Percentiles rank a stretch among this genome's conserved stretches.
phyloP scores from a whole-genome alignment of 1,140 invertebrate genomes.

The Theocolax elegans region DNA sequence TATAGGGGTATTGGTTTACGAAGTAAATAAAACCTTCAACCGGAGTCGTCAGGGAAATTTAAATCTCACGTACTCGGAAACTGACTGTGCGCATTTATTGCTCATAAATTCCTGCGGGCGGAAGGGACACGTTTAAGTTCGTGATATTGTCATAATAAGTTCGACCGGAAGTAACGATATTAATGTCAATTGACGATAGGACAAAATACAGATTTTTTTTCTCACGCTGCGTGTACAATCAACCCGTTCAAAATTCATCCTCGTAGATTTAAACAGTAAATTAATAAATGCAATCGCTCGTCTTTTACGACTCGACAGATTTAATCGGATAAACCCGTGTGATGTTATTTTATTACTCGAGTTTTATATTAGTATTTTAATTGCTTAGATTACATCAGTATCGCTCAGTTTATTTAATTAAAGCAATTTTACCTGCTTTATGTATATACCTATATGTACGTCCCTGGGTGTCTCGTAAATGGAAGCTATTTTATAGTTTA shows the following conservation, averaged over 20 bases:
- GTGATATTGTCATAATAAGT: neutral
- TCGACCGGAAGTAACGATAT: neutral
- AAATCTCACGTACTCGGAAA: constrained; percentile 3
- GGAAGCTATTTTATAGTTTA: too few species aligned
- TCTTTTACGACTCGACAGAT: neutral
- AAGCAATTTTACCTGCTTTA: too few species aligned
- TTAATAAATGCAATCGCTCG: too few species aligned
- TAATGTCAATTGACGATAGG: constrained; percentile 1
- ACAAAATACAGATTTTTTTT: neutral
- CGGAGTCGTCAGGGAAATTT: neutral
- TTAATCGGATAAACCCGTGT: neutral
- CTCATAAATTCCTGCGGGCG: constrained; percentile 34
- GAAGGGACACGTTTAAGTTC: constrained; percentile 4
- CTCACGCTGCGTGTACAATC: too few species aligned
- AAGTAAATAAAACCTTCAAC: neutral
- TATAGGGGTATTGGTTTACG: neutral
- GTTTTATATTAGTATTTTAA: neutral
- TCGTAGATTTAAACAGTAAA: too few species aligned
- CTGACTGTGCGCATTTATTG: constrained; percentile 11
- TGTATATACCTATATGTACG: too few species aligned
- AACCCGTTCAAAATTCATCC: too few species aligned
- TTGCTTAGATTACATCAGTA: neutral
- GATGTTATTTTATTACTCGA: neutral
- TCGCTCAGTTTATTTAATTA: neutral
- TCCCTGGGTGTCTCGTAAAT: too few species aligned